Evolutionary conservation across 2,888 invertebrate species (phyloP).

Genomic region (Luffia ferchaultella): DNA sequence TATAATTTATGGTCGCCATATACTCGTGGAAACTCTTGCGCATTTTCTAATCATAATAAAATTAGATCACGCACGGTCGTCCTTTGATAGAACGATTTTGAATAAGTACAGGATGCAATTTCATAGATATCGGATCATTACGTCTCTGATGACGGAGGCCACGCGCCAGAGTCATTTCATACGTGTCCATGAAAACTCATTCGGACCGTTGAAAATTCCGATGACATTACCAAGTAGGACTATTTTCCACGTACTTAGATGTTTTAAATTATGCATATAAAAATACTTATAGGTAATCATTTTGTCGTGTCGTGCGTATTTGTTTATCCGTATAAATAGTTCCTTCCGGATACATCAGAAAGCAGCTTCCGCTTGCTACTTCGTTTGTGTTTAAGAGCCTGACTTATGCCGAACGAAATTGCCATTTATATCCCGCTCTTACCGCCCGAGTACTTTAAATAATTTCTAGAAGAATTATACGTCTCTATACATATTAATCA

Average conservation of each 20-base stretch:
- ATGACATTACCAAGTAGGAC: neutral
- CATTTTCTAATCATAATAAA: neutral
- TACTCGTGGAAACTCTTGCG: neutral
- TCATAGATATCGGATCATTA: too few species aligned
- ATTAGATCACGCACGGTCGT: neutral
- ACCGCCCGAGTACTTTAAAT: too few species aligned
- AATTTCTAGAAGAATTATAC: too few species aligned
- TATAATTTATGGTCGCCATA: neutral
- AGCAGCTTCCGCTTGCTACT: too few species aligned
- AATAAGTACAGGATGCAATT: neutral
- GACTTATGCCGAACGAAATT: too few species aligned
- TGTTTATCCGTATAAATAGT: neutral
- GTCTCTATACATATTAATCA: too few species aligned
- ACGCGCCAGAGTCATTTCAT: neutral
- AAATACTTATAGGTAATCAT: neutral
- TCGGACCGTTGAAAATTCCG: neutral
- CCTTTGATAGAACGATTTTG: neutral
- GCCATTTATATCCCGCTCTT: too few species aligned
- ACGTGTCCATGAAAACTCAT: neutral
- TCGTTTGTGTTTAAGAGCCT: too few species aligned
- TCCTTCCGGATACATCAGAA: too few species aligned
- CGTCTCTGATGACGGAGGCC: neutral
- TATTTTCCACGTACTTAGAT: neutral
- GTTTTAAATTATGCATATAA: neutral
- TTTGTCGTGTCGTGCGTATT: neutral